phyloP scores from a whole-genome alignment of 92 coral and sea anemone genomes.

The Galaxea fascicularis region DNA sequence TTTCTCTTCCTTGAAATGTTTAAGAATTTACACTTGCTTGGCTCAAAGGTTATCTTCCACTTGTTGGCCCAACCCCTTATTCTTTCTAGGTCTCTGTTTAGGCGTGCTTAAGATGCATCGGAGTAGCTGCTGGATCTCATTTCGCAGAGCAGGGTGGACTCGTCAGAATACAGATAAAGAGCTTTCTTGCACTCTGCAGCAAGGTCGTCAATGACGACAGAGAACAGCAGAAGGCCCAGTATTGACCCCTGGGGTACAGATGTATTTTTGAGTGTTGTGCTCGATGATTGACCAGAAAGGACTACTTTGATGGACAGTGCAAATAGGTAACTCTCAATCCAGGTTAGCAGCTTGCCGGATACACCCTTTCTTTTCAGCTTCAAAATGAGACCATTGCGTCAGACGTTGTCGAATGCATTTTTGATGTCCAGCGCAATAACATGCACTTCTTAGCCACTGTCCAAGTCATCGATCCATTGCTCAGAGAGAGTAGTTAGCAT shows the following conservation, averaged over 20 bases:
- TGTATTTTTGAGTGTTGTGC: not conserved
- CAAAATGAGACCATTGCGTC: not conserved
- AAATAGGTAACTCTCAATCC: not conserved
- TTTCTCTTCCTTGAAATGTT: not conserved
- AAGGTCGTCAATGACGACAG: not conserved
- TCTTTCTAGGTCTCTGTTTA: not conserved
- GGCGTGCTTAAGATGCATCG: not conserved
- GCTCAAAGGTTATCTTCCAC: not conserved
- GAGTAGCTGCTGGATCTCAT: not conserved
- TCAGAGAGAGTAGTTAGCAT: not conserved
- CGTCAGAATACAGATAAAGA: conserved; percentile 6
- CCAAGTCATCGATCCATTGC: not conserved
- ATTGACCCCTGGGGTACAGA: conserved; percentile 8
- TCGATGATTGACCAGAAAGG: conserved; percentile 7
- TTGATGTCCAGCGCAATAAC: not conserved
- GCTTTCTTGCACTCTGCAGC: not conserved
- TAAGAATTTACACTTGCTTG: not conserved
- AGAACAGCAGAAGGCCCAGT: conserved; percentile 8
- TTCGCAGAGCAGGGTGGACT: not conserved
- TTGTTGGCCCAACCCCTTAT: not conserved
- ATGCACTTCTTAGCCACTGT: not conserved
- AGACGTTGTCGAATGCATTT: not conserved
- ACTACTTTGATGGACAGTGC: not conserved
- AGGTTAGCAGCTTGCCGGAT: not conserved
- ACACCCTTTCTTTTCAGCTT: not conserved